Percentiles rank a stretch among this genome's conserved stretches.
These are phyloP conservation scores for Neodiprion pinetum DNA, from an alignment of 1,140 invertebrate genomes.

Conservation along the genomic window DNA sequence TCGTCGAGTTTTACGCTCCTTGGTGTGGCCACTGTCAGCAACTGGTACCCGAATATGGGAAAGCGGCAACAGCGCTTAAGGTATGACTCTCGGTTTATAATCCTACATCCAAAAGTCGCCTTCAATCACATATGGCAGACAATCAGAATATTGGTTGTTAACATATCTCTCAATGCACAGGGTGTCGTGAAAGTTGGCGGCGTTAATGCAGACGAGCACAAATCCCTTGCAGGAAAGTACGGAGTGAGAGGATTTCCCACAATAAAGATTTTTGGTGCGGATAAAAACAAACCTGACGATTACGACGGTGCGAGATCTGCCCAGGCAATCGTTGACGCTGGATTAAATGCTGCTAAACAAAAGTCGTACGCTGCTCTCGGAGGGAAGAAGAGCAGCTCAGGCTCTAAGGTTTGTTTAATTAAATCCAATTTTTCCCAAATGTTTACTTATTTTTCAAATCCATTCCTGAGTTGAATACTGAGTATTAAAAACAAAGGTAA, in stretches of 20 bases:
- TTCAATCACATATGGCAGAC: slow-evolving; percentile 11
- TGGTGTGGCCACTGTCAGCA: slow-evolving; percentile 91
- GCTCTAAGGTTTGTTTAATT: slow-evolving; percentile 40
- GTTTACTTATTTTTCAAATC: background rate
- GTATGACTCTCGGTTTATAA: slow-evolving; percentile 54
- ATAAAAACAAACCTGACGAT: slow-evolving; percentile 88
- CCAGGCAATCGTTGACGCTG: slow-evolving; percentile 84
- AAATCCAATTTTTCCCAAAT: slow-evolving; percentile 2
- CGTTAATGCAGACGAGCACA: slow-evolving; percentile 90
- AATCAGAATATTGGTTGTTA: slow-evolving; percentile 9
- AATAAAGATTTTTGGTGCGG: slow-evolving; percentile 91
- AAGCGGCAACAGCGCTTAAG: slow-evolving; percentile 87
- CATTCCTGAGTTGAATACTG: too few relatives aligned
- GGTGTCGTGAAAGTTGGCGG: slow-evolving; percentile 94
- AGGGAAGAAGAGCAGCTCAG: slow-evolving; percentile 62
- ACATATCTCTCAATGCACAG: slow-evolving; percentile 57
- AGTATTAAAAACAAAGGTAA: too few relatives aligned
- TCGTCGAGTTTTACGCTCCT: slow-evolving; percentile 94
- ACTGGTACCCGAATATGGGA: slow-evolving; percentile 86
- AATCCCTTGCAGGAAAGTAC: slow-evolving; percentile 81
- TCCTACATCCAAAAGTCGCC: background rate
- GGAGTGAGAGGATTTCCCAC: slow-evolving; percentile 93
- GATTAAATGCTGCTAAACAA: slow-evolving; percentile 72
- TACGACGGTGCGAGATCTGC: slow-evolving; percentile 89
- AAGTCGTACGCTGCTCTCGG: slow-evolving; percentile 74